Conservation (phyloP, 2,888 invertebrate species). For the Polydrusus tereticollis region DNA sequence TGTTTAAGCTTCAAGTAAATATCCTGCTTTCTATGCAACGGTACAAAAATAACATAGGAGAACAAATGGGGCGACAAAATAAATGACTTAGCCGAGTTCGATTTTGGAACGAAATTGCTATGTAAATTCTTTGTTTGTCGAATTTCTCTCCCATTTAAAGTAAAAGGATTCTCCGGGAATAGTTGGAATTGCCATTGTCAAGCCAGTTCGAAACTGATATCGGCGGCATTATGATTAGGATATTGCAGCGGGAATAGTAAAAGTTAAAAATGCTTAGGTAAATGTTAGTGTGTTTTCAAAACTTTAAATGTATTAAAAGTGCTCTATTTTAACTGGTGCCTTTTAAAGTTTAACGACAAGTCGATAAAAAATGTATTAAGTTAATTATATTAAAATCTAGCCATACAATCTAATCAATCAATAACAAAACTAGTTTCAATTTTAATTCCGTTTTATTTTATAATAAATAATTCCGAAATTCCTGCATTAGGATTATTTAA, state of each 20-base stretch:
- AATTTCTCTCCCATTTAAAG: slow-evolving; percentile 48
- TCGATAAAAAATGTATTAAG: no score
- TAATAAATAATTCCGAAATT: neutral
- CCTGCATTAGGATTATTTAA: neutral
- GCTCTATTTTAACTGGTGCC: no score
- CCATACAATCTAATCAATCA: no score
- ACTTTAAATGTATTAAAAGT: no score
- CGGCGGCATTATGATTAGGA: slow-evolving; percentile 34
- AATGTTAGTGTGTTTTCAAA: no score
- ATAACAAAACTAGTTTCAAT: neutral
- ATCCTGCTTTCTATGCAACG: slow-evolving; percentile 16
- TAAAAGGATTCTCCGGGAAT: slow-evolving; percentile 45
- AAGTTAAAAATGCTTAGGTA: slow-evolving; percentile 5
- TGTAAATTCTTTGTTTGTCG: slow-evolving; percentile 49
- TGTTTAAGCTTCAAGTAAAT: no score
- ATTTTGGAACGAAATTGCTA: slow-evolving; percentile 44
- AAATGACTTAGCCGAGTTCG: slow-evolving; percentile 47
- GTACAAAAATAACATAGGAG: slow-evolving; percentile 35
- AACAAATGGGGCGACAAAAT: slow-evolving; percentile 47
- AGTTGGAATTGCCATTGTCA: slow-evolving; percentile 37
- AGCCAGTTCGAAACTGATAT: slow-evolving; percentile 40
- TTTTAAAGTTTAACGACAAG: no score
- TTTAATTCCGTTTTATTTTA: neutral
- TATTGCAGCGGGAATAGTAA: slow-evolving; percentile 12
- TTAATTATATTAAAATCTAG: no score